Evolutionary conservation across 2,113 vertebrate species (phyloP).

Genomic region (Notarius quadriscutis): DNA sequence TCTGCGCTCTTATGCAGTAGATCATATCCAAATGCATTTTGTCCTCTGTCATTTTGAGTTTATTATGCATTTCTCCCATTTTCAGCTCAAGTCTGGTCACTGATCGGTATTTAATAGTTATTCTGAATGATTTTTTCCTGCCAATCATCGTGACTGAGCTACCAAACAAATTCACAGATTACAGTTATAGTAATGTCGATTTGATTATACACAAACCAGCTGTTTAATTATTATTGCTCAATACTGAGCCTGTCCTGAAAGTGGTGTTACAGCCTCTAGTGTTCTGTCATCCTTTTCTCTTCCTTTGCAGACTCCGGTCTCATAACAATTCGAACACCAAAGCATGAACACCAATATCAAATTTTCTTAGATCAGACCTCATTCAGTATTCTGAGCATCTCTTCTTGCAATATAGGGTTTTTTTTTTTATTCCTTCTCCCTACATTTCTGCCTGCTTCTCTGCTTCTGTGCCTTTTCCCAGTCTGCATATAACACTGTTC

Average conservation of each 20-base stretch:
- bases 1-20: conserved; percentile 18
- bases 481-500: conserved; percentile 26
- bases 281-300: not conserved
- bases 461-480: not conserved
- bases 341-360: conserved; percentile 1
- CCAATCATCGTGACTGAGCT: not conserved
- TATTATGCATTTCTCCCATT: not conserved
- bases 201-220: not conserved
- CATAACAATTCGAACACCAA: not conserved
- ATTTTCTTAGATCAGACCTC: not conserved
- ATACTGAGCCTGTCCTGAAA: not conserved
- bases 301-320: not conserved
- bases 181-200: not conserved
- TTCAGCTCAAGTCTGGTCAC: not conserved
- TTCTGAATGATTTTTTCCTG: not conserved
- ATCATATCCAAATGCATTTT: conserved; percentile 9
- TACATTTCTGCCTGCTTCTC: conserved; percentile 8
- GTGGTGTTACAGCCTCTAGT: not conserved
- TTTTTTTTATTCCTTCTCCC: not conserved
- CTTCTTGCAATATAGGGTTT: not conserved
- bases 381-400: conserved; percentile 15
- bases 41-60: not conserved
- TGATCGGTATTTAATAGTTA: not conserved
- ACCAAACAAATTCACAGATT: not conserved
- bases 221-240: not conserved